Percentiles rank a stretch among this genome's conserved stretches.
These are phyloP conservation scores for Cactoblastis cactorum DNA, from an alignment of 2,888 invertebrate genomes.

Conservation along the genomic window DNA sequence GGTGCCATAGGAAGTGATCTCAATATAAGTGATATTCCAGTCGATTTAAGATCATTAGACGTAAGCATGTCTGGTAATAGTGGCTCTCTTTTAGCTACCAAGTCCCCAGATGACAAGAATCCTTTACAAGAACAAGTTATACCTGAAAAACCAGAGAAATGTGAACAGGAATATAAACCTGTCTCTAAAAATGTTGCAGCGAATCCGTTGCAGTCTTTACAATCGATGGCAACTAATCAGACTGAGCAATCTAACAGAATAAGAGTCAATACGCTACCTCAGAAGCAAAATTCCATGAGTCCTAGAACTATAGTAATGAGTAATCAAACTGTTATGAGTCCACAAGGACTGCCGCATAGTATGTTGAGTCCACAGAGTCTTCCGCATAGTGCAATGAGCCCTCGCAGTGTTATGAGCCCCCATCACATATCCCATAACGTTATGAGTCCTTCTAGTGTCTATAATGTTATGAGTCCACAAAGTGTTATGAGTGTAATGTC, in stretches of 20 bases:
- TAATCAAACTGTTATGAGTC: conserved; percentile 62
- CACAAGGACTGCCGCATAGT: conserved; percentile 60
- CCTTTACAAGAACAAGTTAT: conserved; percentile 67
- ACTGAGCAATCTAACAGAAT: conserved; percentile 60
- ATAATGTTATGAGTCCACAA: conserved; percentile 72
- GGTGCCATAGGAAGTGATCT: conserved; percentile 80
- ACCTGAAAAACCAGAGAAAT: conserved; percentile 55
- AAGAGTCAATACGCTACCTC: conserved; percentile 55
- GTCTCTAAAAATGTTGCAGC: conserved; percentile 38
- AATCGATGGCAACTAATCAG: conserved; percentile 66
- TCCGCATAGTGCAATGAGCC: conserved; percentile 70
- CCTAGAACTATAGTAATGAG: conserved; percentile 64
- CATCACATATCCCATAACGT: conserved; percentile 57
- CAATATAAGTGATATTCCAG: conserved; percentile 79
- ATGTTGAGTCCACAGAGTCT: conserved; percentile 71
- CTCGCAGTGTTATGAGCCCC: conserved; percentile 67
- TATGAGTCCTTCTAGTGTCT: conserved; percentile 68
- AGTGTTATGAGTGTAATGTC: conserved; percentile 75
- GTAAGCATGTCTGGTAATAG: conserved; percentile 77
- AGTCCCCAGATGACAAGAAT: conserved; percentile 64
- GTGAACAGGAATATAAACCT: conserved; percentile 55
- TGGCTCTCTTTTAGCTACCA: conserved; percentile 61
- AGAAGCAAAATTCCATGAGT: conserved; percentile 56
- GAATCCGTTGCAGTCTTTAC: conserved; percentile 65
- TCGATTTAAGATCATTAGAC: conserved; percentile 77